Base-by-base conservation (phyloP, 2,888 invertebrate genomes). In the Nyleta sp. region DNA sequence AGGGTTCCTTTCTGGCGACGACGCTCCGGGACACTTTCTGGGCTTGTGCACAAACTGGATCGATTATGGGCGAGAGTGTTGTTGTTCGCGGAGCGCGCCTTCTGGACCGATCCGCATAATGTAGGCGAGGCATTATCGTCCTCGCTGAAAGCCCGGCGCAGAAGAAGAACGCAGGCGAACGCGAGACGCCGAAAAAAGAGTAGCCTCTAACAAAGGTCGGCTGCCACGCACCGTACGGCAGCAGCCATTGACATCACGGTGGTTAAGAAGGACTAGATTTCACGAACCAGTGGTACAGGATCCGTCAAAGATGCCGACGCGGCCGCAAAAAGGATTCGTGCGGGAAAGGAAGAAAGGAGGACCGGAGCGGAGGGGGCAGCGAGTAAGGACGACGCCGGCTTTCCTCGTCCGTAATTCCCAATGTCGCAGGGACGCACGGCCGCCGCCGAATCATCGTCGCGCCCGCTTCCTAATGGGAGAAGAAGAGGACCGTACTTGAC, bases 261-360 rank as follows among this genome's bases (percentile, higher is more conserved):
- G 85, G 83, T 82, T 82, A 87, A 87, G 87, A 86, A 89, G 90
- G 89, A 89, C 88, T 89, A 89, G 88, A 89, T 89, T 90, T 90
- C 89, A 90, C 88, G 89, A 88, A 87, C 89, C 88, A 89, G 87
- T 87, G 88, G 84, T 87, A 86, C 87, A 87, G 86, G 87, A 89
- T 87, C 87, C 87, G 86, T 90, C 88, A 89, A 89, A 89, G 89
- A 87, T 82, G 88, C 89, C 89, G 89, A 87, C 87, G 79, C 72
- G 65, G 81, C 85, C 83, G 85, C 85, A 84, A 85, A 86, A 85
- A 86, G 85, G 86, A 86, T 87, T 86, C 84, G 83, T 83, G 85
- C 84, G 84, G 82, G 84, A 84, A 83, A 84, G 82, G 78, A 78
- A 76, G 70, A 74, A 79, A 80, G 74, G 65, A 60, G 48, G 59